Base-by-base conservation (phyloP, 2,888 invertebrate genomes). In the Allygus modestus region DNA sequence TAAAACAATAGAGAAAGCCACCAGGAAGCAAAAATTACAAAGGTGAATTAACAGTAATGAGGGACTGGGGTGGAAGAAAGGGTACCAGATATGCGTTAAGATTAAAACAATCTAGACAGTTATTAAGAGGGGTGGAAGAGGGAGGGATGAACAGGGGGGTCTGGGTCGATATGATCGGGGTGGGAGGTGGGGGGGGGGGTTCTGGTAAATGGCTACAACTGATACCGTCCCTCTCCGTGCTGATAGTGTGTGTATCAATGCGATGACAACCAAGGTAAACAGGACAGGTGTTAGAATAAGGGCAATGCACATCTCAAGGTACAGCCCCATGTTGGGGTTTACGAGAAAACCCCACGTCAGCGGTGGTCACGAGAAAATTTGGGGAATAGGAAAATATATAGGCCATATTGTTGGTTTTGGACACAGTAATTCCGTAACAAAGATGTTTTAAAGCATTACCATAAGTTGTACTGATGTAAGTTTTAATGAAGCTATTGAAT, bases 191-290 rank as follows among this genome's bases (percentile, higher is more conserved):
- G 89, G 90, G 91, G 91, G 90, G 91, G 90, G 91, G 91, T 92
- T 91, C 92, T 92, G 91, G 91, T 92, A 92, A 91, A 92, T 92
- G 92, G 92, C 92, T 92, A 92, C 92, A 92, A 92, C 92, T 92
- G 92, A 92, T 92, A 92, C 92, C 92, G n/a, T 92, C 92, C 92
- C 92, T 92, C 92, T 92, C 92, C 92, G 91, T 51, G 58, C 58
- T 26, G 31, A 92, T 92, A 92, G 92, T 92, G 92, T 92, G 91
- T 91, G 91, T 58, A 58, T 15, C 65, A 31, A 31, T 28, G 65
- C 28, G 31, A 1, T 31, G 15, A 65, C 28, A 65, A 23, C 28
- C 5, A 9, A 9, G 37, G 37, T 37, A 37, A 37, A 37, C 15
- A 15, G 51, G 17, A 51, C 58, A 58, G 58, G 58, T 58, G 58